A percentile compares a stretch with the other conserved stretches of the same genome.
Conservation (phyloP, 1,140 invertebrate genomes). For the Drosophila seguyi region DNA sequence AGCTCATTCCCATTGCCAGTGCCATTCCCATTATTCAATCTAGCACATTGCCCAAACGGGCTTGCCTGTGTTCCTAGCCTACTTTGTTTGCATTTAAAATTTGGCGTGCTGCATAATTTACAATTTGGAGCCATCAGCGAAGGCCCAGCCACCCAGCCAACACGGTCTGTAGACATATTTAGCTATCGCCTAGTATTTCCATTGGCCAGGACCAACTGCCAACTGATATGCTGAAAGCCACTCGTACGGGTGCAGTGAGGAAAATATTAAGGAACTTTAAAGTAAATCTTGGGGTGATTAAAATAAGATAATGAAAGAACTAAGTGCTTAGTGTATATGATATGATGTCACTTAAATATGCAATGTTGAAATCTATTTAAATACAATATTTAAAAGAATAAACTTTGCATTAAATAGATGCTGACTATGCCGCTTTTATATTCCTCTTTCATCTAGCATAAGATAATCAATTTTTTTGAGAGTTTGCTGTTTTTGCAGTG, state of each 20-base stretch:
- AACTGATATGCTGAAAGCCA: constrained; percentile 20
- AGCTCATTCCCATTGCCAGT: not conserved
- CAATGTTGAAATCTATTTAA: too few species aligned
- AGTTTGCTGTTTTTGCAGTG: constrained; percentile 9
- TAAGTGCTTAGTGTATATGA: not conserved
- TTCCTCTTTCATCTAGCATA: too few species aligned
- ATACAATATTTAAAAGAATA: not conserved
- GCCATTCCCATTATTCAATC: constrained; percentile 37
- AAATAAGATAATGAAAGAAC: too few species aligned
- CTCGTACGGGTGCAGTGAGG: constrained; percentile 1
- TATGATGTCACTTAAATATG: too few species aligned
- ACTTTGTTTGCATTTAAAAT: constrained; percentile 79
- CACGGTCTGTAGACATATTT: constrained; percentile 14
- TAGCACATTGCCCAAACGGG: constrained; percentile 26
- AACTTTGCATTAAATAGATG: not conserved
- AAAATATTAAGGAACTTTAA: not conserved
- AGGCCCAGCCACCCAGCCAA: not conserved
- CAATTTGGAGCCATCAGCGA: constrained; percentile 35
- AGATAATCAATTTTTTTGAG: not conserved
- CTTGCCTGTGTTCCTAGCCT: constrained; percentile 19
- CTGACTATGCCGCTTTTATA: not conserved
- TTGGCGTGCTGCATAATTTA: constrained; percentile 72
- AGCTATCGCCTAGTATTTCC: constrained; percentile 41
- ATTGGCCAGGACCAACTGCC: constrained; percentile 22
- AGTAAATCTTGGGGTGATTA: not conserved